A percentile compares a stretch with the other conserved stretches of the same genome.
phyloP scores from a whole-genome alignment of 2,888 invertebrate species.

The Hypomecis punctinalis region DNA sequence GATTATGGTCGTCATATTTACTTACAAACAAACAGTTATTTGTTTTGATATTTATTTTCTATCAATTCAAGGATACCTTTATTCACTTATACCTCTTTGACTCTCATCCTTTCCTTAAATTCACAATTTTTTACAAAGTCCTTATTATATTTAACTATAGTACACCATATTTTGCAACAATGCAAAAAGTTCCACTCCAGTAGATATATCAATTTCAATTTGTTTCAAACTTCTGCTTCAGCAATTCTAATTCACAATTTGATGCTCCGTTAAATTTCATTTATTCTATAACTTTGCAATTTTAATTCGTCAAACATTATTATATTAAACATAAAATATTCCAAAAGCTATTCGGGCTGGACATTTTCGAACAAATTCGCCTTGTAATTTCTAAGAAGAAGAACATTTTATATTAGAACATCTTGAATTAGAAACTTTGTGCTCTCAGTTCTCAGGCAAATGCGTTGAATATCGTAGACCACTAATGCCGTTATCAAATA shows the following conservation, averaged over 20 bases:
- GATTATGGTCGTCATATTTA: no score
- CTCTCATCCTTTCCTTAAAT: no score
- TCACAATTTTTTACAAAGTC: no score
- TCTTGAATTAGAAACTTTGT: conserved; percentile 18
- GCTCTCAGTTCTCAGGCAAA: conserved; percentile 31
- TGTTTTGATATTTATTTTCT: no score
- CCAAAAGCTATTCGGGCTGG: conserved; percentile 7
- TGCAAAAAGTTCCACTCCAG: neutral
- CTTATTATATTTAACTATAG: no score
- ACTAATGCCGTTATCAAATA: conserved; percentile 41
- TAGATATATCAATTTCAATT: neutral
- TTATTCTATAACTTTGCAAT: conserved; percentile 17
- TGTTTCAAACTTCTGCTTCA: neutral
- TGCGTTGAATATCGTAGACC: conserved; percentile 30
- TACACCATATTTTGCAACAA: neutral
- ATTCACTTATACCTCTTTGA: no score
- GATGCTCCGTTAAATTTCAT: conserved; percentile 3
- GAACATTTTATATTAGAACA: conserved; percentile 18
- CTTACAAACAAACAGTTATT: no score
- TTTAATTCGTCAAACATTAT: conserved; percentile 10
- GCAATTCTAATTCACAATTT: conserved; percentile 4
- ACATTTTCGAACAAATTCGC: conserved; percentile 4
- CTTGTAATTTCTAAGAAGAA: conserved; percentile 14
- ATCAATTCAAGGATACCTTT: no score
- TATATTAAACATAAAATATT: conserved; percentile 8